phyloP scores from a whole-genome alignment of 2,888 invertebrate genomes.

The Parnassius glacialis region DNA sequence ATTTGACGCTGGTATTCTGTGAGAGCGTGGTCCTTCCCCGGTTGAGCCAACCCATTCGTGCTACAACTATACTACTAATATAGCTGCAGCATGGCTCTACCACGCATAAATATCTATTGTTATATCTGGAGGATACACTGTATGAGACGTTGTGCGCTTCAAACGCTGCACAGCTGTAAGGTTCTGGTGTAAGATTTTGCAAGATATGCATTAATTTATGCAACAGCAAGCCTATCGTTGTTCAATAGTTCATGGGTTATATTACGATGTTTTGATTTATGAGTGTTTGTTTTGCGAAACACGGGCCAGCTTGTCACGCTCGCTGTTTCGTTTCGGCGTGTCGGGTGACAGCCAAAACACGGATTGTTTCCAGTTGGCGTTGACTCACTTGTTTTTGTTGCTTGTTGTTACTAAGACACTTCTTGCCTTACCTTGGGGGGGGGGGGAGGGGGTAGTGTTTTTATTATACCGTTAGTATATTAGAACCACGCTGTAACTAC shows the following conservation, averaged over 20 bases:
- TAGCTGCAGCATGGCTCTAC: no score
- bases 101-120: no score
- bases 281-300: constrained; percentile 32
- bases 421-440: not conserved
- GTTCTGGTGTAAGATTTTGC: not conserved
- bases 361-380: constrained; percentile 19
- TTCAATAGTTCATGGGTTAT: constrained; percentile 18
- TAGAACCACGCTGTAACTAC: no score
- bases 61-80: no score
- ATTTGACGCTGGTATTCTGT: no score
- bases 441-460: no score
- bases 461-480: no score
- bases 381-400: constrained; percentile 14
- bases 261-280: constrained; percentile 30
- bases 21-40: no score
- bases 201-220: not conserved
- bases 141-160: no score
- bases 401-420: not conserved
- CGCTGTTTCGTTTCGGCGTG: constrained; percentile 14
- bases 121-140: no score
- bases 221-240: constrained; percentile 7
- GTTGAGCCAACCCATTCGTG: no score
- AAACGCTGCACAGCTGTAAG: no score
- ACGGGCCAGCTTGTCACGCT: constrained; percentile 26
- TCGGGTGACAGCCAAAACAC: constrained; percentile 24